Evolutionary conservation across 2,888 invertebrate species (phyloP), one percentile per base, ranked within the genome.

Genomic region (Atrina japonica): DNA sequence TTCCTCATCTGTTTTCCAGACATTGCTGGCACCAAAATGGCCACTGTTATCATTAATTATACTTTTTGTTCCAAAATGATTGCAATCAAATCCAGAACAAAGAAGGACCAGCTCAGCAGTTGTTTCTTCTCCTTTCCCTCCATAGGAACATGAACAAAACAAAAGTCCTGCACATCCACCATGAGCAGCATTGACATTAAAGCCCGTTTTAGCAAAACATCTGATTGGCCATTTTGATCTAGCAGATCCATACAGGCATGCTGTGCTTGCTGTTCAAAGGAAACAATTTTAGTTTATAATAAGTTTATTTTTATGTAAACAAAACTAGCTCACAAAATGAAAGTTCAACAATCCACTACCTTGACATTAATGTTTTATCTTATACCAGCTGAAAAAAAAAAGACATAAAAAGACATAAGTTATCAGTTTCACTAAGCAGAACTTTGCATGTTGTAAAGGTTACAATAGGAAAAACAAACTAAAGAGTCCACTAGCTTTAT

Each of bases 61-160:
- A 23, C 73, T 70, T 16, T 63, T 69, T 11, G 6, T 18, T 9
- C 52, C 23, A 29, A 72, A 64, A 60, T 83, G 79, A 60, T 84
- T 82, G 63, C 81, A 78, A 52, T 83, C 81, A 71, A 80, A 83
- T 1, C 86, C 86, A 35, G 67, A 71, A 2, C 80, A 67, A n/a
- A 79, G 16, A 14, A 86, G 55, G 21, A 75, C 49, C 11, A 82
- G 27, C 58, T 81, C 73, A 11, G 75, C 78, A 14, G 78, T 84
- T 25, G 81, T 81, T 30, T 83, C 78, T 21, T 73, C 63, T 0
- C 81, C 83, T 27, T 78, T 68, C 0, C 77, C 79, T 9, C 83
- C 82, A 65, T 80, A 86, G 0, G 66, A 27, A 66, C 76, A 73
- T 11, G 82, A 83, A 9, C 66, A 64, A n/a, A 80, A 70, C 9